Conservation (phyloP, 2,113 vertebrate species). For the Hyaena hyaena region DNA sequence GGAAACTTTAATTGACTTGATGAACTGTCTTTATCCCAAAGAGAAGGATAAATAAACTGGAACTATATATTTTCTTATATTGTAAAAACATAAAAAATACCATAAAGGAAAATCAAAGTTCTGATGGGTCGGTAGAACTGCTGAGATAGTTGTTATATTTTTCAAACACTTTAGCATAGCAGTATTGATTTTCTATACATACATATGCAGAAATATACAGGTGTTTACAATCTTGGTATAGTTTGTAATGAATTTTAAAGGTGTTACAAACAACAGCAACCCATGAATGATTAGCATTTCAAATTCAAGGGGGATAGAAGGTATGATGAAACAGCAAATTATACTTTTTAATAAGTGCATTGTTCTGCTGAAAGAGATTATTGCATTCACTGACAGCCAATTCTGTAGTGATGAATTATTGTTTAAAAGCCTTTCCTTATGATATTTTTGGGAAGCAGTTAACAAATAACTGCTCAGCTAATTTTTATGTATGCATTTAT, state of each 20-base stretch:
- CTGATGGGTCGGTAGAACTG: background rate
- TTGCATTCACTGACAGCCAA: slow-evolving; percentile 83
- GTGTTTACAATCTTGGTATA: slow-evolving; percentile 68
- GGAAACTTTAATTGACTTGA: slow-evolving; percentile 47
- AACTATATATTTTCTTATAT: slow-evolving; percentile 64
- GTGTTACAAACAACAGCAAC: slow-evolving; percentile 72
- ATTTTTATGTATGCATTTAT: slow-evolving; percentile 81
- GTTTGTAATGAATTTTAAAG: slow-evolving; percentile 78
- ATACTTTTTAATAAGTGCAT: slow-evolving; percentile 86
- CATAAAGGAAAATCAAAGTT: slow-evolving; percentile 52
- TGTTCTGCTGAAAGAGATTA: slow-evolving; percentile 84
- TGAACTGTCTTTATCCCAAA: slow-evolving; percentile 26
- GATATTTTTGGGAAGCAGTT: slow-evolving; percentile 81
- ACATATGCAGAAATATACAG: slow-evolving; percentile 67
- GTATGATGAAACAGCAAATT: slow-evolving; percentile 83
- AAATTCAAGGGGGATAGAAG: slow-evolving; percentile 78
- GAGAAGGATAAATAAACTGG: slow-evolving; percentile 18
- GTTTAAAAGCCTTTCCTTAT: slow-evolving; percentile 78
- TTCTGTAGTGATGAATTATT: slow-evolving; percentile 85
- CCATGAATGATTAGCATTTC: slow-evolving; percentile 80
- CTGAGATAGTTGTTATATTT: slow-evolving; percentile 41
- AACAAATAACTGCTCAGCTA: slow-evolving; percentile 76
- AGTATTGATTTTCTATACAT: slow-evolving; percentile 69
- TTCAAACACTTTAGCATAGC: slow-evolving; percentile 27
- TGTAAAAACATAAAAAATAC: slow-evolving; percentile 56